Percentiles rank a stretch among this genome's conserved stretches.
Evolutionary conservation across 2,888 invertebrate genomes (phyloP).

Genomic region (Polydrusus cervinus): DNA sequence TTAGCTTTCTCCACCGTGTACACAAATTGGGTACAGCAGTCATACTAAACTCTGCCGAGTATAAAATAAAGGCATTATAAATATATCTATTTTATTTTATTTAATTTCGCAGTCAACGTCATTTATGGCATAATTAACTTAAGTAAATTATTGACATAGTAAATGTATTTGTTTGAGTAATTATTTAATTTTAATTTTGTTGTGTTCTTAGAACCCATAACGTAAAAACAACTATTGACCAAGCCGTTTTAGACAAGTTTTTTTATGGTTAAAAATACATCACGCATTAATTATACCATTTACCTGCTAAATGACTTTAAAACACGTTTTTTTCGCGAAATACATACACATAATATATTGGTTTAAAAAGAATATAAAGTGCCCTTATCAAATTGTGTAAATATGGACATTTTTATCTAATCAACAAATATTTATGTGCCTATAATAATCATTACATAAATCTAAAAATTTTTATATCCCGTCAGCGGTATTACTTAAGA

Average conservation of each 20-base stretch:
- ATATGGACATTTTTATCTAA: not conserved
- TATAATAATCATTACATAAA: not conserved
- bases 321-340: constrained; percentile 2
- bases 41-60: too few relatives aligned
- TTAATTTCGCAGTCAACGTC: not conserved
- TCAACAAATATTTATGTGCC: not conserved
- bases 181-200: constrained; percentile 16
- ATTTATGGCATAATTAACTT: not conserved
- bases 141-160: constrained; percentile 16
- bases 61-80: too few relatives aligned
- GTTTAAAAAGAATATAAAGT: not conserved
- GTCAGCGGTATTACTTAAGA: too few relatives aligned
- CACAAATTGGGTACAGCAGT: too few relatives aligned
- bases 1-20: too few relatives aligned
- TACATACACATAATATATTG: not conserved
- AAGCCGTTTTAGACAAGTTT: constrained; percentile 9
- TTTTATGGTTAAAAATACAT: constrained; percentile 9
- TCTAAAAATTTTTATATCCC: not conserved
- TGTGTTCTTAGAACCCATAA: constrained; percentile 15
- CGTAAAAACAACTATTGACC: constrained; percentile 8
- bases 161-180: constrained; percentile 11
- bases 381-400: constrained; percentile 3
- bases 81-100: too few relatives aligned
- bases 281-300: constrained; percentile 7
- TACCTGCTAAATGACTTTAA: not conserved